Percentiles rank a stretch among this genome's conserved stretches.
Evolutionary conservation across 2,888 invertebrate genomes (phyloP).

Genomic region (Scelioninae gen. 2): DNA sequence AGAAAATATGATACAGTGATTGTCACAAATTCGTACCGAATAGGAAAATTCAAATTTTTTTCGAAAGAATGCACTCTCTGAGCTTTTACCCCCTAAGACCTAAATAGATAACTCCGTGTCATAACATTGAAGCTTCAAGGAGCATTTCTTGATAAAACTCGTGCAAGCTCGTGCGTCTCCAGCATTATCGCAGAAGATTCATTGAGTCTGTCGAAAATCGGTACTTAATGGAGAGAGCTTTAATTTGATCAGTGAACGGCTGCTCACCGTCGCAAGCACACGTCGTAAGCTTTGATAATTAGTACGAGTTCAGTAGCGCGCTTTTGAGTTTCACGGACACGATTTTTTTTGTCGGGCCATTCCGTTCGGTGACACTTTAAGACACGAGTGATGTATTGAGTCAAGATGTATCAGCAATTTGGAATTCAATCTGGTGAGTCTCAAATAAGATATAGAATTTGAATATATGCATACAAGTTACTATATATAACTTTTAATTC

Average conservation of each 20-base stretch:
- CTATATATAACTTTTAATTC: no score
- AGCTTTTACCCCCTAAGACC: conserved; percentile 61
- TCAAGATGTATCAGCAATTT: not conserved
- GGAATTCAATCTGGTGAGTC: not conserved
- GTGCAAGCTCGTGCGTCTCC: conserved; percentile 58
- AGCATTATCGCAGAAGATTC: conserved; percentile 38
- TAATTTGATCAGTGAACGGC: conserved; percentile 59
- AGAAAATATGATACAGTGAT: no score
- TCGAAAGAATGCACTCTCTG: conserved; percentile 2
- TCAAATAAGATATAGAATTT: no score
- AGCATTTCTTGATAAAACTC: conserved; percentile 55
- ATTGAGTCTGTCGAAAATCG: conserved; percentile 57
- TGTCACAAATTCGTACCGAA: no score
- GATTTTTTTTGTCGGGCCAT: not conserved
- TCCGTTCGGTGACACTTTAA: not conserved
- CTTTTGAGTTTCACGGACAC: no score
- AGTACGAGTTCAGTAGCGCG: conserved; percentile 4
- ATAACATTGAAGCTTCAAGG: conserved; percentile 39
- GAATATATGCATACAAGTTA: no score
- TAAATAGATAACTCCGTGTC: conserved; percentile 65
- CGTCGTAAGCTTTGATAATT: conserved; percentile 19
- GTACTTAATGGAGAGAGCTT: conserved; percentile 35
- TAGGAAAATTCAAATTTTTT: not conserved
- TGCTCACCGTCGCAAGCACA: conserved; percentile 53
- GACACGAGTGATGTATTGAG: not conserved